phyloP scores from a whole-genome alignment of 2,797 vertebrate genomes.

The Choloepus didactylus region DNA sequence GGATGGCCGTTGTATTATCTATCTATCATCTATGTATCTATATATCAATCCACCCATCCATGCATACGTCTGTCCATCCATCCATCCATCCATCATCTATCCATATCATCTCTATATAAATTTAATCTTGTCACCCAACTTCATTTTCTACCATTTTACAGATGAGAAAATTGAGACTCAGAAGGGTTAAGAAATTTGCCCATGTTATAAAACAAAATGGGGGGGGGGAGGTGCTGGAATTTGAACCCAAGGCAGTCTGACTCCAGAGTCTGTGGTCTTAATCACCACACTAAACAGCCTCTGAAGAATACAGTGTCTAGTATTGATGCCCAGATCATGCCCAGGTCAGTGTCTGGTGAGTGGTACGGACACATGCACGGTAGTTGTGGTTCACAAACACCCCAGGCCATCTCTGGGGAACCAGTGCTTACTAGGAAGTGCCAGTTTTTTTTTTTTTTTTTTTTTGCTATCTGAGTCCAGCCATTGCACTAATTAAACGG shows the following conservation, averaged over 20 bases:
- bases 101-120: background rate
- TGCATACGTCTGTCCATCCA: background rate
- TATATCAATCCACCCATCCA: too few species aligned
- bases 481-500: background rate
- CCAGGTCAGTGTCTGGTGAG: background rate
- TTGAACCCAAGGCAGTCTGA: background rate
- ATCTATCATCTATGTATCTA: background rate
- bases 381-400: background rate
- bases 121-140: background rate
- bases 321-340: background rate
- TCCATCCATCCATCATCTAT: background rate
- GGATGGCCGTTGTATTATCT: background rate
- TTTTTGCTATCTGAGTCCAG: background rate
- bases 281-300: background rate
- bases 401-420: background rate
- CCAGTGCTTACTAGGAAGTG: background rate
- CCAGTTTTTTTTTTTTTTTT: background rate
- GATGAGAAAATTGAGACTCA: conserved; percentile 18
- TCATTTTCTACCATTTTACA: background rate
- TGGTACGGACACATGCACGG: background rate
- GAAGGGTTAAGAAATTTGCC: background rate
- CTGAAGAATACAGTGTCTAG: background rate
- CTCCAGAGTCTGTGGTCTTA: background rate
- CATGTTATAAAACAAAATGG: background rate
- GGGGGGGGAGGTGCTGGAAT: background rate